Evolutionary conservation across 2,797 vertebrate species (phyloP).

Genomic region (Poecile montanus): DNA sequence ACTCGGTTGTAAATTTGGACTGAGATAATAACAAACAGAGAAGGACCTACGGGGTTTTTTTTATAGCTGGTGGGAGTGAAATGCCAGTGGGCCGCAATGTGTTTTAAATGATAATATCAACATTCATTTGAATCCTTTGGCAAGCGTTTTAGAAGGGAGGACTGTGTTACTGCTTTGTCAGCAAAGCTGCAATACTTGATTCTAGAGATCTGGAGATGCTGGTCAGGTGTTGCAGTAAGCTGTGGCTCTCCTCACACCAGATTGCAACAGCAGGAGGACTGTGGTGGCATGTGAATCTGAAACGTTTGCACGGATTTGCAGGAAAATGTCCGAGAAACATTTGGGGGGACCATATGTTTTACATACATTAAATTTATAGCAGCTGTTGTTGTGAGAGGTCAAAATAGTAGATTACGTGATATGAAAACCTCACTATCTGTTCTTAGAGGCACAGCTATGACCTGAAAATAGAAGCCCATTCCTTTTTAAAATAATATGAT

Average conservation of each 20-base stretch:
- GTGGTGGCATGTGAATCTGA: conserved; percentile 20
- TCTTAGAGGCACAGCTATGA: conserved; percentile 4
- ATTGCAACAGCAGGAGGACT: conserved; percentile 52
- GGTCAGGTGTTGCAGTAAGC: conserved; percentile 40
- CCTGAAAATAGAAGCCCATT: conserved; percentile 50
- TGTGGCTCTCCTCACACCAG: conserved; percentile 51
- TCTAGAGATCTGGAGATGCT: conserved; percentile 8
- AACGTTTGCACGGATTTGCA: background rate
- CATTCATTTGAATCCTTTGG: conserved; percentile 44
- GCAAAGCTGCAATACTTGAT: conserved; percentile 38
- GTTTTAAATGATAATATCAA: conserved; percentile 47
- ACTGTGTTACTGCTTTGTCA: conserved; percentile 50
- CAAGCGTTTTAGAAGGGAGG: background rate
- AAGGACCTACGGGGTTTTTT: background rate
- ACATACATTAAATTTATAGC: background rate
- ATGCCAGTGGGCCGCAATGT: conserved; percentile 37
- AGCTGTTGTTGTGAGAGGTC: background rate
- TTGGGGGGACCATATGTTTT: background rate
- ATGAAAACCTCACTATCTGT: background rate
- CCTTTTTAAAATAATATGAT: conserved; percentile 54
- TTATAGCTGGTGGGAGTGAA: conserved; percentile 42
- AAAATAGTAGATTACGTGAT: background rate
- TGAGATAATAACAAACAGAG: conserved; percentile 57
- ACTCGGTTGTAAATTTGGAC: conserved; percentile 60
- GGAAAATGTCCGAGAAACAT: conserved; percentile 19